Conservation (phyloP, 2,888 invertebrate genomes). For the Acronicta psi region DNA sequence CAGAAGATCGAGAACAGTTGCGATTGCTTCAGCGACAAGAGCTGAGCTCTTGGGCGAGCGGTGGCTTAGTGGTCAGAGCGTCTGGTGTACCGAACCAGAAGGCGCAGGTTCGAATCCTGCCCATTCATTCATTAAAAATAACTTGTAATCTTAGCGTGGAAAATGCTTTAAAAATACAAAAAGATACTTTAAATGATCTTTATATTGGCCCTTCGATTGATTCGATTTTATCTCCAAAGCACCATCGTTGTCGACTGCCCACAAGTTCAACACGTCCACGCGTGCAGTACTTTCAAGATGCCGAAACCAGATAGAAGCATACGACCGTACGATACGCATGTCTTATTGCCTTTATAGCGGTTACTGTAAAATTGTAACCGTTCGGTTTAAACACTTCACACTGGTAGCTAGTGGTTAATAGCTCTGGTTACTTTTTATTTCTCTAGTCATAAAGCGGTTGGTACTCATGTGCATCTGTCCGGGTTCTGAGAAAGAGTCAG, state of each 20-base stretch:
- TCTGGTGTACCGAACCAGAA: too few relatives aligned
- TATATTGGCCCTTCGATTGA: too few relatives aligned
- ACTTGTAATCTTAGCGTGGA: too few relatives aligned
- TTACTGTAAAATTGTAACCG: slow-evolving; percentile 68
- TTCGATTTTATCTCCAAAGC: too few relatives aligned
- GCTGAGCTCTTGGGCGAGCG: too few relatives aligned
- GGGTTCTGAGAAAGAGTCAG: slow-evolving; percentile 33
- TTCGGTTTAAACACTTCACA: slow-evolving; percentile 49
- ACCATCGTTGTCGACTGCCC: slow-evolving; percentile 56
- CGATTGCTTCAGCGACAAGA: too few relatives aligned
- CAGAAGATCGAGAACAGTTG: too few relatives aligned
- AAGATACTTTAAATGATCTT: too few relatives aligned
- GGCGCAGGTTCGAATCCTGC: too few relatives aligned
- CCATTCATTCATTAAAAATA: too few relatives aligned
- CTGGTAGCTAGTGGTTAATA: slow-evolving; percentile 50
- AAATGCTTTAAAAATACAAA: too few relatives aligned
- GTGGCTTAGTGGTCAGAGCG: too few relatives aligned
- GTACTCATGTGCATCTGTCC: slow-evolving; percentile 32
- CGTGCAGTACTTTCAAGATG: slow-evolving; percentile 72
- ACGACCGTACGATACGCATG: slow-evolving; percentile 63
- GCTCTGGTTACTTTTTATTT: slow-evolving; percentile 29
- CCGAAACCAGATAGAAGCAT: slow-evolving; percentile 67
- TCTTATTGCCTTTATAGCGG: slow-evolving; percentile 62
- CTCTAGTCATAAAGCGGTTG: slow-evolving; percentile 33
- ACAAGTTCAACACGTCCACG: slow-evolving; percentile 74